These are phyloP conservation scores for Tipula confusa DNA, from an alignment of 2,888 invertebrate genomes.

Conservation along the genomic window DNA sequence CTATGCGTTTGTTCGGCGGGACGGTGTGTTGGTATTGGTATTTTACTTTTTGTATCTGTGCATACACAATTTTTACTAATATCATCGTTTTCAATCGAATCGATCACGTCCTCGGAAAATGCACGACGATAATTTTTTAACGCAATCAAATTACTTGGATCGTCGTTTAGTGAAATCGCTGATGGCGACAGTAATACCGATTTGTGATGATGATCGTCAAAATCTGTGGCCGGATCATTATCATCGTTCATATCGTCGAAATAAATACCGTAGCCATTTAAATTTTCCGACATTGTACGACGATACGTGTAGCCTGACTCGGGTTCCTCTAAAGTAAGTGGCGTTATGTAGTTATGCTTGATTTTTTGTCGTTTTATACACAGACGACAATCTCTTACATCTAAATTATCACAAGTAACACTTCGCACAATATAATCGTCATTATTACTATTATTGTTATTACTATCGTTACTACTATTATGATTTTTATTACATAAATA, in stretches of 20 bases:
- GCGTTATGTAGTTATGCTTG: conserved; percentile 40
- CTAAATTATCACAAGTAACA: conserved; percentile 29
- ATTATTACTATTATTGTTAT: conserved; percentile 26
- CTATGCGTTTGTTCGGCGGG: conserved; percentile 40
- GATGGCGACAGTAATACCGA: background rate
- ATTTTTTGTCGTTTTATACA: conserved; percentile 50
- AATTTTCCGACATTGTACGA: conserved; percentile 36
- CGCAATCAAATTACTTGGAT: conserved; percentile 31
- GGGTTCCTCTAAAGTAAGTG: background rate
- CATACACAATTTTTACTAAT: conserved; percentile 28
- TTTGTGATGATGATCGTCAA: conserved; percentile 26
- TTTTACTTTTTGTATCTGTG: conserved; percentile 37
- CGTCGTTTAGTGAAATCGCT: conserved; percentile 12
- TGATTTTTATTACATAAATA: conserved; percentile 20
- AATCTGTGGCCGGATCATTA: conserved; percentile 32
- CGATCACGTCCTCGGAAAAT: conserved; percentile 35
- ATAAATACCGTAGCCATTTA: conserved; percentile 31
- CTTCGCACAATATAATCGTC: conserved; percentile 31
- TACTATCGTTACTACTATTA: conserved; percentile 8
- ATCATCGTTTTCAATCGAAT: conserved; percentile 28
- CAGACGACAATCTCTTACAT: conserved; percentile 44
- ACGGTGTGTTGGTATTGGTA: conserved; percentile 35
- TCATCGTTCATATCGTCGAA: background rate
- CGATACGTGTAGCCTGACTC: conserved; percentile 33
- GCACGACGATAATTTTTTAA: conserved; percentile 36